A percentile compares a stretch with the other conserved stretches of the same genome.
Evolutionary conservation across 2,888 invertebrate species (phyloP).

Genomic region (Lissonota sp.): DNA sequence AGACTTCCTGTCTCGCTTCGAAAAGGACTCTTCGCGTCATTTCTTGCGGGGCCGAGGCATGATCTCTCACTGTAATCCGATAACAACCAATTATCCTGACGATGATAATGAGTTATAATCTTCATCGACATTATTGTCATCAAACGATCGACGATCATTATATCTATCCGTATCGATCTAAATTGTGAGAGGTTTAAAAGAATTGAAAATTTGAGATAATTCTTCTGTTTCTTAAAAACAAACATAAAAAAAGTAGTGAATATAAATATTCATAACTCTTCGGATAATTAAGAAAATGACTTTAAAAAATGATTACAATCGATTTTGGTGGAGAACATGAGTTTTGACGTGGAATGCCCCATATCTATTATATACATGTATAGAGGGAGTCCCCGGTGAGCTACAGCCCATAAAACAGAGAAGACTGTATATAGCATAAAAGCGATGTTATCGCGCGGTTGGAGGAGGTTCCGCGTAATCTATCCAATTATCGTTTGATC

Average conservation of each 20-base stretch:
- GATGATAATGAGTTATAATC: constrained; percentile 55
- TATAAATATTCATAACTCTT: no score
- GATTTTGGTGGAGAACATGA: no score
- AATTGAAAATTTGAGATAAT: no score
- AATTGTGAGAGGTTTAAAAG: no score
- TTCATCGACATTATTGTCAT: constrained; percentile 22
- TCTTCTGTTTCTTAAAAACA: no score
- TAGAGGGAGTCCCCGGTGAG: constrained; percentile 68
- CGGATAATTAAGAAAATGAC: no score
- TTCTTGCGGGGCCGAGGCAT: constrained; percentile 29
- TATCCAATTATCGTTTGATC: constrained; percentile 83
- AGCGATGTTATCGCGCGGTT: constrained; percentile 79
- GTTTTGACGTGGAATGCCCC: no score
- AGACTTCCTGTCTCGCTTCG: background rate
- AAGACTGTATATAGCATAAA: constrained; percentile 70
- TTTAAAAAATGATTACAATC: no score
- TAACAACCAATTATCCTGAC: constrained; percentile 73
- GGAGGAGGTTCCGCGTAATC: constrained; percentile 82
- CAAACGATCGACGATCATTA: constrained; percentile 3
- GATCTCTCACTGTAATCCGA: constrained; percentile 60
- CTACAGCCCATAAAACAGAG: constrained; percentile 76
- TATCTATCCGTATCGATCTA: background rate
- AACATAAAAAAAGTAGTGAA: no score
- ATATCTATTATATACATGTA: constrained; percentile 22
- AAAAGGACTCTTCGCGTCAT: constrained; percentile 3